These are phyloP conservation scores for Decapterus maruadsi DNA, from an alignment of 2,797 vertebrate species.

Conservation along the genomic window DNA sequence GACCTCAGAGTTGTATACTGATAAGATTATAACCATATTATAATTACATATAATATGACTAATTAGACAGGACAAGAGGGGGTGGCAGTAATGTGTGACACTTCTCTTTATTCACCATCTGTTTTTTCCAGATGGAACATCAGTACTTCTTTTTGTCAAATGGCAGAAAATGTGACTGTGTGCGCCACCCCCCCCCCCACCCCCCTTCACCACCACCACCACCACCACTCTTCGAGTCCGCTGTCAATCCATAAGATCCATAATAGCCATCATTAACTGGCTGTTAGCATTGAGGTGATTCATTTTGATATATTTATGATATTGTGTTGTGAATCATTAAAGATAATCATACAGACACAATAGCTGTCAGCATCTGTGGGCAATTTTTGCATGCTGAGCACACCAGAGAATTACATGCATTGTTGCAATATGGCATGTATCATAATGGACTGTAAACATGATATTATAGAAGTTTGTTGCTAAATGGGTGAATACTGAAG, in stretches of 20 bases:
- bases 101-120: slow-evolving; percentile 54
- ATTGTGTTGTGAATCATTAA: slow-evolving; percentile 58
- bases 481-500: not conserved
- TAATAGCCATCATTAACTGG: slow-evolving; percentile 67
- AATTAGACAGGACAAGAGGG: slow-evolving; percentile 70
- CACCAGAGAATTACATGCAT: slow-evolving; percentile 27
- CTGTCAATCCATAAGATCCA: slow-evolving; percentile 49
- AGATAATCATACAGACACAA: slow-evolving; percentile 38
- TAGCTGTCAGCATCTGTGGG: slow-evolving; percentile 33
- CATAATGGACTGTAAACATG: slow-evolving; percentile 21
- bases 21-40: slow-evolving; percentile 59
- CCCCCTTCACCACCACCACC: too few relatives aligned
- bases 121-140: slow-evolving; percentile 54
- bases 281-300: slow-evolving; percentile 50
- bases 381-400: not conserved
- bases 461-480: not conserved
- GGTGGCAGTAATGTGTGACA: slow-evolving; percentile 46
- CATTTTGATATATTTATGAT: slow-evolving; percentile 52
- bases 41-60: slow-evolving; percentile 72
- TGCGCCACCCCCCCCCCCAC: not conserved
- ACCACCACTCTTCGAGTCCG: not conserved
- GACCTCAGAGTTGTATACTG: slow-evolving; percentile 64
- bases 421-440: slow-evolving; percentile 24
- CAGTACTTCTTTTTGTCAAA: slow-evolving; percentile 58
- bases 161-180: slow-evolving; percentile 14